Base-by-base conservation (phyloP, 1,140 invertebrate species). In the Scaptomyza graminum region DNA sequence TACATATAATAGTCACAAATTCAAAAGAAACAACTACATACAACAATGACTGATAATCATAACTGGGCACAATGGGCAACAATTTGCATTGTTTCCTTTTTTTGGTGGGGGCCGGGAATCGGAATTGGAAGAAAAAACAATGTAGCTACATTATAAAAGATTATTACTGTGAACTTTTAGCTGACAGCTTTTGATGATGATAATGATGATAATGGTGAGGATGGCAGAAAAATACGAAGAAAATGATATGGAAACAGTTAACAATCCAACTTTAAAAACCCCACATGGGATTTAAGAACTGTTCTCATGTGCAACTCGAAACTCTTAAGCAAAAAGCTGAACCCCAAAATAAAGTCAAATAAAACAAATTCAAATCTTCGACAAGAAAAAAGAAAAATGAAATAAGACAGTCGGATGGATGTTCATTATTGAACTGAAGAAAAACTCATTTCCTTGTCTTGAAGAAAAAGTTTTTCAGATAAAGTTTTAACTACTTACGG, bases 41-140 rank as follows among this genome's bases (percentile, higher is more conserved):
- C 66, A 80, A 80, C 78, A 81, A 87, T 77, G 73, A 65, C 80
- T 82, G 82, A 87, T 88, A 87, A 87, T 87, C 82, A 87, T 82
- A 88, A 78, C 67, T 72, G 66, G 59, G 62, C 82, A 87, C 78
- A 87, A 84, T 84, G 76, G 80, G 25, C 65, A 74, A 62, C 70
- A 59, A 73, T 68, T 72, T 72, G 63, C 69, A 72, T 72, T 72
- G 69, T 72, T 60, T 34, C 8, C 2, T 34, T 34, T 5, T 5
- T 5, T 18, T 15, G 8, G 41, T 0, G 15, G 3, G 57, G 13
- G 13, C 7, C 12, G 11, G 46, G 39, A 37, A n/a, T n/a, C 49
- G 18, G 37, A 41, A 41, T 39, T 39, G 12, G 5, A 39, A 39
- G 5, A 6, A 55, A 50, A 66, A 39, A 74, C 71, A 74, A 74